A percentile compares a stretch with the other conserved stretches of the same genome.
phyloP scores from a whole-genome alignment of 2,888 invertebrate species.

The Romanomermis culicivorax region DNA sequence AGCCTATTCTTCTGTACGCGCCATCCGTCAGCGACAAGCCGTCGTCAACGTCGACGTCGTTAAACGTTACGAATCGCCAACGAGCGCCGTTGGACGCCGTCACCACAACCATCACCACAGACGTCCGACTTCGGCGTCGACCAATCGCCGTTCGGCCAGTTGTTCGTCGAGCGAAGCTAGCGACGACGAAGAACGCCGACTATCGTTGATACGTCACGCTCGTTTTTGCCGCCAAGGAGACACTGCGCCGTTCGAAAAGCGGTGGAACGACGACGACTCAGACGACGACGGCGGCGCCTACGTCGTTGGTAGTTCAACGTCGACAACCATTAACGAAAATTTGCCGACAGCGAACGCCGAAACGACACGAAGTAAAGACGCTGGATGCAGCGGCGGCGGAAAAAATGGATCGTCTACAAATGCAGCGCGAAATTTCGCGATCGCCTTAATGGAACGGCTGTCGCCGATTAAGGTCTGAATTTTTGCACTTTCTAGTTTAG shows the following conservation, averaged over 20 bases:
- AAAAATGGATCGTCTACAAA: no score
- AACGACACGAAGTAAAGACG: slow-evolving; percentile 10
- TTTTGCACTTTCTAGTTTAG: no score
- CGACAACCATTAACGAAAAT: slow-evolving; percentile 17
- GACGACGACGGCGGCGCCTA: slow-evolving; percentile 10
- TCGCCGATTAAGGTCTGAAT: no score
- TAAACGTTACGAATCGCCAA: slow-evolving; percentile 17
- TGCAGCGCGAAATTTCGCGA: no score
- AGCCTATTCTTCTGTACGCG: no score
- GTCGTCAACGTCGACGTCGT: slow-evolving; percentile 18
- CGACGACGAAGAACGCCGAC: slow-evolving; percentile 38
- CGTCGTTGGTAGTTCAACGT: slow-evolving; percentile 16
- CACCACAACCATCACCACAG: slow-evolving; percentile 12
- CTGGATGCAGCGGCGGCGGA: slow-evolving; percentile 16
- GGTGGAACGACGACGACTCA: slow-evolving; percentile 11
- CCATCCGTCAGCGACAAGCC: no score
- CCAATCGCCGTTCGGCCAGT: slow-evolving; percentile 36
- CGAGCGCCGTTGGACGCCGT: slow-evolving; percentile 20
- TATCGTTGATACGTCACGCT: not conserved
- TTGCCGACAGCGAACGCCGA: not conserved
- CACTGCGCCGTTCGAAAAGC: slow-evolving; percentile 13
- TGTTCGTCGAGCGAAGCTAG: slow-evolving; percentile 85
- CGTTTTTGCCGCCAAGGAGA: slow-evolving; percentile 14
- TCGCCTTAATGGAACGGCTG: no score
- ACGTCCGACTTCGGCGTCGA: slow-evolving; percentile 33